phyloP scores from a whole-genome alignment of 2,113 vertebrate genomes.

The Morone saxatilis region DNA sequence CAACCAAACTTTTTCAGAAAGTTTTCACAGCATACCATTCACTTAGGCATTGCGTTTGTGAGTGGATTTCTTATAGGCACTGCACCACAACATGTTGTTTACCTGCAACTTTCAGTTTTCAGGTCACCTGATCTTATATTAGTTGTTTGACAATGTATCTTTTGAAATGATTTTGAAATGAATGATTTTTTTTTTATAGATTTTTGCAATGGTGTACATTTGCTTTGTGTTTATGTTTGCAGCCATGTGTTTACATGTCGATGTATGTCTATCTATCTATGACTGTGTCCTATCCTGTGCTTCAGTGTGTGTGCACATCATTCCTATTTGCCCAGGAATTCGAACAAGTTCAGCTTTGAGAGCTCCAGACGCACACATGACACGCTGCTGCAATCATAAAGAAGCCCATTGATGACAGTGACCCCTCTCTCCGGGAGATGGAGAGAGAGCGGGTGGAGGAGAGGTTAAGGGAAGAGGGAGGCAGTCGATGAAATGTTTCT shows the following conservation, averaged over 20 bases:
- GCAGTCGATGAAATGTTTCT: constrained; percentile 54
- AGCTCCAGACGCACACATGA: constrained; percentile 59
- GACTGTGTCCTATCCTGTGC: constrained; percentile 15
- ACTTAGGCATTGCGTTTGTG: not conserved
- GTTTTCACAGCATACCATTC: not conserved
- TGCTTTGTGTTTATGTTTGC: not conserved
- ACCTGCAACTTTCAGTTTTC: not conserved
- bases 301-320: constrained; percentile 30
- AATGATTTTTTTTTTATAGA: not conserved
- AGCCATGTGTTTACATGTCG: not conserved
- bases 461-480: constrained; percentile 50
- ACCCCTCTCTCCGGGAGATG: constrained; percentile 59
- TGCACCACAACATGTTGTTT: not conserved
- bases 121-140: not conserved
- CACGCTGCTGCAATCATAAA: constrained; percentile 65
- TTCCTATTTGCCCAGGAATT: constrained; percentile 40
- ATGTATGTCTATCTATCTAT: not conserved
- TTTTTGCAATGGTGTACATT: not conserved
- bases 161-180: not conserved
- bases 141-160: constrained; percentile 4
- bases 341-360: constrained; percentile 69
- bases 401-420: constrained; percentile 72
- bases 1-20: not conserved
- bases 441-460: constrained; percentile 31
- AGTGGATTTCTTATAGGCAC: not conserved